phyloP scores from a whole-genome alignment of 2,113 vertebrate genomes.

The Psittacara wagleri region DNA sequence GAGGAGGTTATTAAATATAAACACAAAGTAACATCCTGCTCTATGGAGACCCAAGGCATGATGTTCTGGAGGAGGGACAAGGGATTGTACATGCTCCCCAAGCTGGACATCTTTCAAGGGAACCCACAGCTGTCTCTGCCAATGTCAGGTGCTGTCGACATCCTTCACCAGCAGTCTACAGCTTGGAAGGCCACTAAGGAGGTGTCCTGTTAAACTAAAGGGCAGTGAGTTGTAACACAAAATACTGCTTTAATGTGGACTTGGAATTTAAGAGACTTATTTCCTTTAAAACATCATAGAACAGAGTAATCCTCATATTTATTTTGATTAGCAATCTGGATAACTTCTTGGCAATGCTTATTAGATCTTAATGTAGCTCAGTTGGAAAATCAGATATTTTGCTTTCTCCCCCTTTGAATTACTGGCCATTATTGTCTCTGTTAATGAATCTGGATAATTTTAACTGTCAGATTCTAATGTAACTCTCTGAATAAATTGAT shows the following conservation, averaged over 20 bases:
- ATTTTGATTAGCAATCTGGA: slow-evolving; percentile 67
- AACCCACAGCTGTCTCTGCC: neutral
- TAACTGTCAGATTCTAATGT: slow-evolving; percentile 50
- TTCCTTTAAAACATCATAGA: slow-evolving; percentile 23
- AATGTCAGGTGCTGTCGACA: neutral
- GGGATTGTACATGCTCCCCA: fast-evolving
- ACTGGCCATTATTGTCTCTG: slow-evolving; percentile 38
- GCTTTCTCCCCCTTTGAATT: slow-evolving; percentile 45
- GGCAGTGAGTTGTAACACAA: neutral
- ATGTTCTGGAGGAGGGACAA: neutral
- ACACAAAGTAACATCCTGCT: slow-evolving; percentile 22
- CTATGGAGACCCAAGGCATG: neutral
- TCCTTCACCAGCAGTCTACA: neutral
- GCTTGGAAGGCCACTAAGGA: neutral
- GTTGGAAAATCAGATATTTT: slow-evolving; percentile 50
- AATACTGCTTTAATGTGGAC: neutral
- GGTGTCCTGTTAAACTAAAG: neutral
- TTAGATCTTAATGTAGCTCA: slow-evolving; percentile 28
- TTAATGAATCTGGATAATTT: slow-evolving; percentile 67
- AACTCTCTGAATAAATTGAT: slow-evolving; percentile 28
- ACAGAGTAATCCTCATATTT: slow-evolving; percentile 55
- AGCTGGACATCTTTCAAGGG: neutral
- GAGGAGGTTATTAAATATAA: slow-evolving; percentile 34
- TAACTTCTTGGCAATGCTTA: slow-evolving; percentile 65
- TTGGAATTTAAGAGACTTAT: neutral